Evolutionary conservation across 1,140 invertebrate species (phyloP).

Genomic region (Ptiloglossa arizonensis): DNA sequence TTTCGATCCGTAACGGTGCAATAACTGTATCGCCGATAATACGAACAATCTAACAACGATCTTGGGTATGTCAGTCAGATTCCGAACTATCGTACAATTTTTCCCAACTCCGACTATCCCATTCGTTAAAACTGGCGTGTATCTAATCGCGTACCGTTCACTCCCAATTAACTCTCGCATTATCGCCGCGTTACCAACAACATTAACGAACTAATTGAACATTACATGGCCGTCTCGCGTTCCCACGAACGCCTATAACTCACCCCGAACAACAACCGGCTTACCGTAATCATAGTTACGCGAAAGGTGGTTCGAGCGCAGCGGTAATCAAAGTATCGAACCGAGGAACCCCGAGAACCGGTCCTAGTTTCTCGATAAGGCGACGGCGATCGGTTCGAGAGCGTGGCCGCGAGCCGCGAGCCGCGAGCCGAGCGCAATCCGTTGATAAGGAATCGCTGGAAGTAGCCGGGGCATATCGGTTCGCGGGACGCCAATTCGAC

Average conservation of each 20-base stretch:
- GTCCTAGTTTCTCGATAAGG: background rate
- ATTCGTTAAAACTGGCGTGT: background rate
- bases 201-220: constrained; percentile 32
- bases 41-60: too few species aligned
- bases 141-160: background rate
- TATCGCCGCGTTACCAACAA: background rate
- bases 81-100: too few species aligned
- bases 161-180: background rate
- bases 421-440: too few species aligned
- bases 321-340: background rate
- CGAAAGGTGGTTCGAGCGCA: background rate
- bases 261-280: background rate
- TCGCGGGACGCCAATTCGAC: background rate
- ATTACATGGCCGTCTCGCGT: background rate
- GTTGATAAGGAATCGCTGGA: background rate
- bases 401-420: too few species aligned
- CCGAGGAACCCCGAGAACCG: background rate
- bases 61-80: too few species aligned
- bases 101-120: background rate
- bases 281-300: constrained; percentile 17
- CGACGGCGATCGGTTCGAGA: background rate
- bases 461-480: background rate
- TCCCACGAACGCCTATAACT: background rate
- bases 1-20: too few species aligned
- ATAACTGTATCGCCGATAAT: too few species aligned